A percentile compares a stretch with the other conserved stretches of the same genome.
Conservation (phyloP, 1,140 invertebrate species). For the Magallana angulata region DNA sequence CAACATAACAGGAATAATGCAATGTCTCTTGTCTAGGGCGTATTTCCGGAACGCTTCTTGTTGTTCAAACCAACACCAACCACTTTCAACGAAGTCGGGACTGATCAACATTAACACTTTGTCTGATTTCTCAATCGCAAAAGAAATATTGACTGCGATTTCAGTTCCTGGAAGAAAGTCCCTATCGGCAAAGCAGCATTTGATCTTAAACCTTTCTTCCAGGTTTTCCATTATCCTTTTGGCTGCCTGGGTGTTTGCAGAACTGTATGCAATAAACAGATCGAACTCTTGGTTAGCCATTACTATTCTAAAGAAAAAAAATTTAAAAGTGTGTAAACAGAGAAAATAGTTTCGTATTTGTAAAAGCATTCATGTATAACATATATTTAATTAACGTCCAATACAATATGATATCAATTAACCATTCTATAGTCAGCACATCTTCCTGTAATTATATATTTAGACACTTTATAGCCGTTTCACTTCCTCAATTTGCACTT, state of each 20-base stretch:
- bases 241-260: not conserved
- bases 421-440: no score
- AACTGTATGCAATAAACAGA: not conserved
- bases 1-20: not conserved
- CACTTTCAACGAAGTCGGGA: not conserved
- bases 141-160: not conserved
- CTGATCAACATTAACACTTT: slow-evolving; percentile 3
- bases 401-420: no score
- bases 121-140: not conserved
- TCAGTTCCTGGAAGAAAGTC: slow-evolving; percentile 13
- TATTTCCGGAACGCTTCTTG: not conserved
- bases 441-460: no score
- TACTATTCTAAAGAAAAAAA: not conserved
- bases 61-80: slow-evolving; percentile 28
- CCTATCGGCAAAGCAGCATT: not conserved
- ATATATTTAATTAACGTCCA: no score
- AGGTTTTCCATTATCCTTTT: not conserved
- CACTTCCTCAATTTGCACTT: no score
- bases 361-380: no score
- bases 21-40: not conserved
- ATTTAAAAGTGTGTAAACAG: no score
- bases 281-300: not conserved
- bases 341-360: no score
- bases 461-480: no score
- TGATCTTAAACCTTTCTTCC: not conserved